A percentile compares a stretch with the other conserved stretches of the same genome.
phyloP scores from a whole-genome alignment of 2,797 vertebrate species.

The Cottoperca gobio region DNA sequence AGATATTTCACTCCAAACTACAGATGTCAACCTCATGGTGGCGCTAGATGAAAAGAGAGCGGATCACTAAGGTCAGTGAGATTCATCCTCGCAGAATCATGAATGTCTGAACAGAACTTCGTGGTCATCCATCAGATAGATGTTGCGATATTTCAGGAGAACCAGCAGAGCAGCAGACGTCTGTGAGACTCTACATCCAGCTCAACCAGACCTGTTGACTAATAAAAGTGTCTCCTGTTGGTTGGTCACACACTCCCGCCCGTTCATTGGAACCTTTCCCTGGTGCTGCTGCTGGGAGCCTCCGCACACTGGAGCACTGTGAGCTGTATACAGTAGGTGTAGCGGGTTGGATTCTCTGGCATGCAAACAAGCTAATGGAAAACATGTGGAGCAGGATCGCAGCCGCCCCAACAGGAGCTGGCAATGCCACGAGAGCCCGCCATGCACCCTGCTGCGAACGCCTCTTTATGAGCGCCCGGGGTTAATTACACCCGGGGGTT shows the following conservation, averaged over 20 bases:
- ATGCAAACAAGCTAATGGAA: slow-evolving; percentile 74
- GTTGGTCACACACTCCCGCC: slow-evolving; percentile 7
- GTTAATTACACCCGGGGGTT: slow-evolving; percentile 70
- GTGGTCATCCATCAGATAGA: not conserved
- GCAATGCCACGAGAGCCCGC: slow-evolving; percentile 48
- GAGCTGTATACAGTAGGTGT: slow-evolving; percentile 58
- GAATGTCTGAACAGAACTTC: not conserved
- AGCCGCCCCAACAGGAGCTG: slow-evolving; percentile 69
- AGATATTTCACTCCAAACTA: not conserved
- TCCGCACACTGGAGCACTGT: slow-evolving; percentile 59
- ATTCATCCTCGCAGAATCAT: not conserved
- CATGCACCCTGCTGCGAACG: slow-evolving; percentile 47
- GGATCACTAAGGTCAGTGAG: not conserved
- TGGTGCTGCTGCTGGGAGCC: slow-evolving; percentile 6
- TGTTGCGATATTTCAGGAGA: slow-evolving; percentile 3
- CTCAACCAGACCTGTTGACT: slow-evolving; percentile 4
- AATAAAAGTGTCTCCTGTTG: slow-evolving; percentile 22
- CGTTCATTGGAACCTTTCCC: slow-evolving; percentile 13
- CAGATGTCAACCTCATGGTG: not conserved
- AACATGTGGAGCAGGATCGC: slow-evolving; percentile 76
- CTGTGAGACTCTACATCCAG: slow-evolving; percentile 2
- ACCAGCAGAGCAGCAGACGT: not conserved
- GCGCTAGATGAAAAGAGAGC: not conserved
- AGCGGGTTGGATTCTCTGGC: slow-evolving; percentile 65
- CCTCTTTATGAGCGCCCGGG: slow-evolving; percentile 73